Evolutionary conservation across 2,888 invertebrate genomes (phyloP), one percentile per base, ranked within the genome.

Genomic region (Notodonta ziczac): DNA sequence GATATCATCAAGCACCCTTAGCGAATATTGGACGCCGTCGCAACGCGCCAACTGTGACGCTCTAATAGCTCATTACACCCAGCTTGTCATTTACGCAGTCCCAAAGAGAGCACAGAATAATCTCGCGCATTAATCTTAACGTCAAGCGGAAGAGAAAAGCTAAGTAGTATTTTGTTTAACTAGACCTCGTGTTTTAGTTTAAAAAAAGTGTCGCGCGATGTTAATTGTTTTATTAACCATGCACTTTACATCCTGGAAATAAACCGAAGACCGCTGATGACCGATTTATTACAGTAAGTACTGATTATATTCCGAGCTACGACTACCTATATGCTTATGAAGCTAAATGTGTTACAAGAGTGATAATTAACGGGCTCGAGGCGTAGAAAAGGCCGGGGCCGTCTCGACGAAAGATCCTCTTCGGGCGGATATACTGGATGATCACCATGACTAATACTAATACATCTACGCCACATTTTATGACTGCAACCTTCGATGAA

Each of bases 351-450:
- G 77, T 77, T 73, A 73, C 77, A 73, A 70, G 79, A 79, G 88
- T 80, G 88, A 84, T 90, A 89, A 91, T 90, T 83, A 90, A 88
- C 87, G 82, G 68, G 77, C 69, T 67, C 70, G 78, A 83, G 81
- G 85, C 77, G 90, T 79, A 82, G 88, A 89, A 85, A 85, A 80
- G 82, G 70, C 72, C 76, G 72, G 70, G 73, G 78, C 74, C 72
- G 65, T 64, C 65, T 68, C 76, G 91, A 75, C 86, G 91, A 91
- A 81, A 72, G 89, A 89, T 83, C 70, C 78, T 75, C 77, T 77
- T 80, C 74, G 75, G 67, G 62, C 73, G 72, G 73, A 73, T 62
- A 24, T 24, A 68, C 62, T 63, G 63, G 62, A 61, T 66, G 63
- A 16, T 51, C 16, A 75, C 65, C 65, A 69, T 88, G 87, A 90